Base-by-base conservation (phyloP, 2,113 vertebrate species). In the Albula glossodonta region DNA sequence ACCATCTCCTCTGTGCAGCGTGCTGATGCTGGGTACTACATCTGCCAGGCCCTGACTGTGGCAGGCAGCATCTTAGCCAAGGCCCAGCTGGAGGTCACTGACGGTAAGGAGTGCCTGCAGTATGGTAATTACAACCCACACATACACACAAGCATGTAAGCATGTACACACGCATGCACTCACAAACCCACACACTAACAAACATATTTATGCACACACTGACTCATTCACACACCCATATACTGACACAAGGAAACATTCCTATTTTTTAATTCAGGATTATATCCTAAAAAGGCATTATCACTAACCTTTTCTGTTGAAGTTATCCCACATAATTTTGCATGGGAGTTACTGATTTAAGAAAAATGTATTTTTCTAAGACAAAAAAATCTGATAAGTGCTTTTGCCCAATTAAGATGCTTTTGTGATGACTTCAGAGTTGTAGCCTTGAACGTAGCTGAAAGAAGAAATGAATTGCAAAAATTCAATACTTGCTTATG, bases 61-160 rank as follows among this genome's bases (percentile, higher is more conserved):
- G 98, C 98, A 70, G 98, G 98, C 91, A 99, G 98, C 92, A 99
- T 99, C 91, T 96, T 99, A 89, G 98, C 98, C 92, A 99, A 99
- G 91, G 98, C 98, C 90, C 98, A 99, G 90, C 95, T 99, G 94
- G 98, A 99, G 94, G 98, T 99, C 94, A 99, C 98, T 91, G 98
- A 99, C 92, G 98, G 98, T 99, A 91, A 96, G 97, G 86, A 57
- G 56, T 15, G 25, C 7, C 63, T 13, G 63, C 22, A 31, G 22
- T 31, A 10, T 74, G n/a, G 2, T 8, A 31, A 8, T 25, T n/a
- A 74, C 22, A 31, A 81, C 7, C n/a, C 80, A 52, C 1, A 53
- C 66, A 53, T 50, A 84, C 74, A 41, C 74, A 31, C 3, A 77
- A 1, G 25, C 70, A 78, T 8, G 11, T 25, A 78, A 8, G 5